Conservation (phyloP, 2,797 vertebrate genomes). For the Acrossocheilus fasciatus region DNA sequence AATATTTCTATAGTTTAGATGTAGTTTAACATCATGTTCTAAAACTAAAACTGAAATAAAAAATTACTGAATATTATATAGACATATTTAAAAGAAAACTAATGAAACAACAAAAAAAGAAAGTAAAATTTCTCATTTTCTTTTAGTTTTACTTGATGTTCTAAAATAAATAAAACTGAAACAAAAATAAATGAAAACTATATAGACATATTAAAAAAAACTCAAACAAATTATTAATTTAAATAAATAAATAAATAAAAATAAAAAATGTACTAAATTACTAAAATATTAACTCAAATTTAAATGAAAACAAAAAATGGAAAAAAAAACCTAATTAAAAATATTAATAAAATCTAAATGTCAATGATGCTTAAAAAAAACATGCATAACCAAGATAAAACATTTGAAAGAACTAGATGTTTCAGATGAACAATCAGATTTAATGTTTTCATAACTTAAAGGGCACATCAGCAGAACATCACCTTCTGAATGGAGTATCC, state of each 20-base stretch:
- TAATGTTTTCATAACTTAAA: not conserved
- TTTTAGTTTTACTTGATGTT: not conserved
- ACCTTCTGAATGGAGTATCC: slow-evolving; percentile 89
- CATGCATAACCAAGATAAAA: not conserved
- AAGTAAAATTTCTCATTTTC: not conserved
- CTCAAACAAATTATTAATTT: not conserved
- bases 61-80: not conserved
- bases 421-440: not conserved
- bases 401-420: too few relatives aligned
- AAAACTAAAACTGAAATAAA: not conserved
- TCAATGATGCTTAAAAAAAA: not conserved
- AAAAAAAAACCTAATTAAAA: not conserved
- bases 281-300: not conserved
- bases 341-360: not conserved
- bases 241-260: not conserved
- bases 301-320: not conserved
- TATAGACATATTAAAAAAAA: too few relatives aligned
- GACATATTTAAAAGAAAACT: not conserved
- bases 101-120: too few relatives aligned
- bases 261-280: too few relatives aligned
- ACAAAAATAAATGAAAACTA: not conserved
- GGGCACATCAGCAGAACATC: slow-evolving; percentile 10
- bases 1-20: not conserved
- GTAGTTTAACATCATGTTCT: not conserved
- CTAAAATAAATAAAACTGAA: not conserved